Percentiles rank a stretch among this genome's conserved stretches.
Conservation (phyloP, 2,888 invertebrate genomes). For the Drosophila diplacantha region DNA sequence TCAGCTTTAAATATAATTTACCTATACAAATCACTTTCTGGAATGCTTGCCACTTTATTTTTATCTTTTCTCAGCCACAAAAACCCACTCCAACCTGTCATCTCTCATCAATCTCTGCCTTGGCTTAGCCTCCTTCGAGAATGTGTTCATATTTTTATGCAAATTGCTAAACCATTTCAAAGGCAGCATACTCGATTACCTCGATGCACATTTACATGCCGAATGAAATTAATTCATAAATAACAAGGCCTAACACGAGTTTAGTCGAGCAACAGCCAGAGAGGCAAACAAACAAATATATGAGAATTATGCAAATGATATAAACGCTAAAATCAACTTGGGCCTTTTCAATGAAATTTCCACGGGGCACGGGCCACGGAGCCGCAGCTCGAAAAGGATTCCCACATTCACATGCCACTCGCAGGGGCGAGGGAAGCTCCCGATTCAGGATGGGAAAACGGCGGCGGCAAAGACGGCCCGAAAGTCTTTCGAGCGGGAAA, state of each 20-base stretch:
- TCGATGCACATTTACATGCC: slow-evolving; percentile 58
- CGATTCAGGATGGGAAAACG: not conserved
- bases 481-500: slow-evolving; percentile 47
- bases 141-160: slow-evolving; percentile 54
- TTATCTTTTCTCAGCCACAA: not conserved
- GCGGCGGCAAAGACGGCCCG: slow-evolving; percentile 20
- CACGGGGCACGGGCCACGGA: slow-evolving; percentile 32
- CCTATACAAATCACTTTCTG: not conserved
- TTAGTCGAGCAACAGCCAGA: slow-evolving; percentile 31
- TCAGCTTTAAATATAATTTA: not conserved
- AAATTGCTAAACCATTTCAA: slow-evolving; percentile 42
- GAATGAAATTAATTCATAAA: slow-evolving; percentile 70
- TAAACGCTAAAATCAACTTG: slow-evolving; percentile 65
- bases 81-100: slow-evolving; percentile 7
- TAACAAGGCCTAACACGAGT: slow-evolving; percentile 60
- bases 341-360: slow-evolving; percentile 59
- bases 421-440: not conserved
- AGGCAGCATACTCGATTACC: slow-evolving; percentile 60
- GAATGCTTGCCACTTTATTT: not conserved
- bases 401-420: slow-evolving; percentile 31
- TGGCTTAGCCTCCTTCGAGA: slow-evolving; percentile 12
- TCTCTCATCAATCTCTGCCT: slow-evolving; percentile 36
- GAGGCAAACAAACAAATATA: slow-evolving; percentile 63
- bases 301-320: slow-evolving; percentile 75
- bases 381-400: slow-evolving; percentile 57